Percentiles rank a stretch among this genome's conserved stretches.
These are phyloP conservation scores for Calliopum simillimum DNA, from an alignment of 2,888 invertebrate genomes.

Conservation along the genomic window DNA sequence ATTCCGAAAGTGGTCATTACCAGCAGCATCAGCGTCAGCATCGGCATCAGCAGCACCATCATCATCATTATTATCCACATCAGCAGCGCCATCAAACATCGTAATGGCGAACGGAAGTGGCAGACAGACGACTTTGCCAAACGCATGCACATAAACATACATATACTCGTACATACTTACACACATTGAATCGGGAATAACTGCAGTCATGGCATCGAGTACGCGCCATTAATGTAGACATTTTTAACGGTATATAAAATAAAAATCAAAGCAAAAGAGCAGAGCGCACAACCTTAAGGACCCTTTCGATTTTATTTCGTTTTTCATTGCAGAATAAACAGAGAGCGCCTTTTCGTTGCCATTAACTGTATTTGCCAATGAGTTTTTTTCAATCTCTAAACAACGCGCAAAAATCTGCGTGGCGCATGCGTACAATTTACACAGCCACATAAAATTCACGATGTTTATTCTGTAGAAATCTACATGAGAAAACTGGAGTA, in stretches of 20 bases:
- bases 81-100: conserved; percentile 28
- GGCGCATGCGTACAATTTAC: not conserved
- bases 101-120: conserved; percentile 34
- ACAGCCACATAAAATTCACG: not conserved
- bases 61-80: conserved; percentile 30
- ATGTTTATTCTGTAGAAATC: too few relatives aligned
- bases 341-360: too few relatives aligned
- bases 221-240: conserved; percentile 4
- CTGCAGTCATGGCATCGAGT: not conserved
- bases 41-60: conserved; percentile 39
- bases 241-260: conserved; percentile 10
- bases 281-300: not conserved
- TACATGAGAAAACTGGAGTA: too few relatives aligned
- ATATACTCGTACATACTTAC: not conserved
- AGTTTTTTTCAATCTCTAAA: too few relatives aligned
- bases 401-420: too few relatives aligned
- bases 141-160: conserved; percentile 7
- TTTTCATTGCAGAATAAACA: too few relatives aligned
- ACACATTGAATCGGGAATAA: not conserved
- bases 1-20: conserved; percentile 55
- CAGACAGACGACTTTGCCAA: not conserved
- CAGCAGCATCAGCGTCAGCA: conserved; percentile 42
- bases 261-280: not conserved
- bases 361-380: too few relatives aligned
- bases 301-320: too few relatives aligned